Percentiles rank a stretch among this genome's conserved stretches.
These are phyloP conservation scores for Acomys russatus DNA, from an alignment of 2,797 vertebrate species.

Conservation along the genomic window DNA sequence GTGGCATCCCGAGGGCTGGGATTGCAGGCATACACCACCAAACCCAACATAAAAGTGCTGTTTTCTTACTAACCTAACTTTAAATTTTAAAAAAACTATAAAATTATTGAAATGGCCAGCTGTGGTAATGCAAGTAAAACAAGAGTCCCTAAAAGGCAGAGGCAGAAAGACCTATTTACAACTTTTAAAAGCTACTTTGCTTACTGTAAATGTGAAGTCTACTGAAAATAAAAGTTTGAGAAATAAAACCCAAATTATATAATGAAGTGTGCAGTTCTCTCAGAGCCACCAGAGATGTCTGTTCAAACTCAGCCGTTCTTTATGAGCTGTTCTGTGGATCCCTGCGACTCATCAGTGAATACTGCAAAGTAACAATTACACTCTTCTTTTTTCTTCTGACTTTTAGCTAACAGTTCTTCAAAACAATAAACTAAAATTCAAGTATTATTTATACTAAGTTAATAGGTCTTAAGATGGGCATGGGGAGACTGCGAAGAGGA, in stretches of 20 bases:
- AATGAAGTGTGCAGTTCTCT: not conserved
- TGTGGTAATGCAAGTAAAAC: too few relatives aligned
- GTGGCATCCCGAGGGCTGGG: too few relatives aligned
- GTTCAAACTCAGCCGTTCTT: not conserved
- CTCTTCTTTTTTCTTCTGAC: not conserved
- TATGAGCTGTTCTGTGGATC: not conserved
- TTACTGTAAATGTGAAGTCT: not conserved
- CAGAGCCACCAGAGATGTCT: not conserved
- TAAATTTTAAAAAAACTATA: not conserved
- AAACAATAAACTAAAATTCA: constrained; percentile 13
- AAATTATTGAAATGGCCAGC: not conserved
- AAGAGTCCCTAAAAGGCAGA: not conserved
- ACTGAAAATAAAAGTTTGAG: not conserved
- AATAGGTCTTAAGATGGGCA: not conserved
- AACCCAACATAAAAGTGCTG: too few relatives aligned
- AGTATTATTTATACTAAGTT: constrained; percentile 38
- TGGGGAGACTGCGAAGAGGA: not conserved
- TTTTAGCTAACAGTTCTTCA: not conserved
- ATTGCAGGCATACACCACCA: too few relatives aligned
- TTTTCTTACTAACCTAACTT: not conserved
- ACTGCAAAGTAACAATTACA: not conserved
- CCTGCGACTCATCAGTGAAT: not conserved
- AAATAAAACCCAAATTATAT: not conserved
- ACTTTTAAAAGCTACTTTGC: not conserved
- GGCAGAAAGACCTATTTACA: not conserved